Conservation (phyloP, 30 jellyfish, hydroid and myxozoan species). For the Sanderia malayensis region DNA sequence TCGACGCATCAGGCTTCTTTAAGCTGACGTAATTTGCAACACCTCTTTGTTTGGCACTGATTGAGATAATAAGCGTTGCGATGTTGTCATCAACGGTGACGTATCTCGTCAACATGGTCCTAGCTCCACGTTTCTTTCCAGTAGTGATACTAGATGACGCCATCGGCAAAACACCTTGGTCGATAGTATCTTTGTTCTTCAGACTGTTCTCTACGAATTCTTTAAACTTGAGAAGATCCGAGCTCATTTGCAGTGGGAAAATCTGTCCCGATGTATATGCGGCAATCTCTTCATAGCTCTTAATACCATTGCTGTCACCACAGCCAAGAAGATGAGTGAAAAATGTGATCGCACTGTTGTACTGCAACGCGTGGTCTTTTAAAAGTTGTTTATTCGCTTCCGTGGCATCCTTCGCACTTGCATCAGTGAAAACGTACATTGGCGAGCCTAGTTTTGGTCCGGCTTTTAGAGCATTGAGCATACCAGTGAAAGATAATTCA, state of each 20-base stretch:
- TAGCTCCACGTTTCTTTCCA: neutral
- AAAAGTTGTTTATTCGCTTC: slow-evolving; percentile 27
- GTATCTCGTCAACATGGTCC: neutral
- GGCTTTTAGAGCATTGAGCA: slow-evolving; percentile 59
- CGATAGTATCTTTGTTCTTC: slow-evolving; percentile 20
- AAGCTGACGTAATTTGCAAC: slow-evolving; percentile 14
- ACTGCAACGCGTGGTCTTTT: slow-evolving; percentile 42
- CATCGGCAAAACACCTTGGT: slow-evolving; percentile 15
- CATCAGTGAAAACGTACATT: slow-evolving; percentile 93
- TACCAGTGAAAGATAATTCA: slow-evolving; percentile 78
- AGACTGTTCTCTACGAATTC: slow-evolving; percentile 34
- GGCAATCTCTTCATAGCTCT: slow-evolving; percentile 72
- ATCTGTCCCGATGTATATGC: slow-evolving; percentile 73
- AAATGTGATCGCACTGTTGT: slow-evolving; percentile 55
- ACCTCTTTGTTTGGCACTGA: neutral
- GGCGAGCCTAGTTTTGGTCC: slow-evolving; percentile 82
- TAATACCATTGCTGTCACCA: slow-evolving; percentile 56
- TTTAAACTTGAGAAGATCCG: slow-evolving; percentile 33
- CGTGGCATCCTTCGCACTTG: slow-evolving; percentile 72
- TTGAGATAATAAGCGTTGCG: slow-evolving; percentile 22
- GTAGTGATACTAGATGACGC: neutral
- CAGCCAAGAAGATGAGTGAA: slow-evolving; percentile 66
- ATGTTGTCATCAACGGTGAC: slow-evolving; percentile 51
- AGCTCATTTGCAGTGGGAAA: slow-evolving; percentile 36
- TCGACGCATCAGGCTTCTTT: slow-evolving; percentile 21